Conservation (phyloP, 2,113 vertebrate species). For the Ciconia stormi region DNA sequence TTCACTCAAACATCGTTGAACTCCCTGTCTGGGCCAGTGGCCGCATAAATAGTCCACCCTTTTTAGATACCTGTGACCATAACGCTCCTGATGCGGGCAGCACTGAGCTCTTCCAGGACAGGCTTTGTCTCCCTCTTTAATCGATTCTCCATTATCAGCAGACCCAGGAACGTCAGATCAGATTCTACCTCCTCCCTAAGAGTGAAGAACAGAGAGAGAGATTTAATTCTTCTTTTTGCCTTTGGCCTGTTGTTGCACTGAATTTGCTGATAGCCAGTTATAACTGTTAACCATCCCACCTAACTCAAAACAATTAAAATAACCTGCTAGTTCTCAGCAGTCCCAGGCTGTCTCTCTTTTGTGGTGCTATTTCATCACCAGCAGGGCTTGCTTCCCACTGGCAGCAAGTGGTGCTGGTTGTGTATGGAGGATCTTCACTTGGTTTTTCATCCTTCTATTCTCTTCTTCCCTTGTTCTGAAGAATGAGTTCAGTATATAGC, state of each 20-base stretch:
- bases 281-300: background rate
- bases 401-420: background rate
- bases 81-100: constrained; percentile 74
- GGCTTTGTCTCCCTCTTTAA: constrained; percentile 76
- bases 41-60: background rate
- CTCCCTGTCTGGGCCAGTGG: background rate
- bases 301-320: background rate
- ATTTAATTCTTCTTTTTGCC: background rate
- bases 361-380: background rate
- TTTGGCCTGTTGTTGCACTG: background rate
- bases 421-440: background rate
- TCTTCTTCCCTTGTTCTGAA: background rate
- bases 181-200: constrained; percentile 75
- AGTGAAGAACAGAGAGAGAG: background rate
- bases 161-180: constrained; percentile 76
- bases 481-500: background rate
- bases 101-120: constrained; percentile 74
- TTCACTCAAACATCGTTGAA: background rate
- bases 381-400: background rate
- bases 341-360: background rate
- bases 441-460: background rate
- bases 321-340: background rate
- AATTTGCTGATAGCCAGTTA: background rate
- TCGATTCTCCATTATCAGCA: constrained; percentile 80
- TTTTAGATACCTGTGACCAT: constrained; percentile 80